Evolutionary conservation across 2,888 invertebrate species (phyloP).

Genomic region (Sussaba pulchella): DNA sequence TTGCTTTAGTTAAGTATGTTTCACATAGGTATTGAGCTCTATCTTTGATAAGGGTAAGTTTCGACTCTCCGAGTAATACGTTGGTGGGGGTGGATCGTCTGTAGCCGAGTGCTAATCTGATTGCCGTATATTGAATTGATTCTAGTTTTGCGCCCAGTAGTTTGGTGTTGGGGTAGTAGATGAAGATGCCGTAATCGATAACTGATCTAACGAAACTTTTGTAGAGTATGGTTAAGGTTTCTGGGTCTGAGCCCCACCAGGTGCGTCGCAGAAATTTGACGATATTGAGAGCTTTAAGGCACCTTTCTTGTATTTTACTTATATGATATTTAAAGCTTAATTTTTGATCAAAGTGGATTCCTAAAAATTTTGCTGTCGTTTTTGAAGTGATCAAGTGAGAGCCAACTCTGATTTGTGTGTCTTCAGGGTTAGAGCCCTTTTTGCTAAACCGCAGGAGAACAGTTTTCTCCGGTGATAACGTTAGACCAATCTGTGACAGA

Average conservation of each 20-base stretch:
- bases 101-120: constrained; percentile 55
- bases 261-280: constrained; percentile 36
- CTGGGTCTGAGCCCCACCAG: constrained; percentile 53
- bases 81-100: constrained; percentile 50
- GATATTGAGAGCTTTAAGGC: constrained; percentile 38
- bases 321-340: constrained; percentile 35
- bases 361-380: constrained; percentile 25
- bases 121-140: constrained; percentile 55
- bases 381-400: not conserved
- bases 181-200: constrained; percentile 54
- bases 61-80: constrained; percentile 51
- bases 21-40: constrained; percentile 37
- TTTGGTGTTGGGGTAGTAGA: constrained; percentile 45
- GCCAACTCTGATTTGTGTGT: constrained; percentile 12
- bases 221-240: constrained; percentile 55
- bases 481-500: constrained; percentile 2
- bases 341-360: constrained; percentile 49
- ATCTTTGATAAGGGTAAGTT: constrained; percentile 30
- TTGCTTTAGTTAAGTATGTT: constrained; percentile 34
- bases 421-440: constrained; percentile 4
- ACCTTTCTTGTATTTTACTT: constrained; percentile 10
- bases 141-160: constrained; percentile 32
- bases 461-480: constrained; percentile 31
- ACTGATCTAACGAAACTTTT: constrained; percentile 59
- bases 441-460: constrained; percentile 26